These are phyloP conservation scores for Sinella curviseta DNA, from an alignment of 1,140 invertebrate species.

Conservation along the genomic window DNA sequence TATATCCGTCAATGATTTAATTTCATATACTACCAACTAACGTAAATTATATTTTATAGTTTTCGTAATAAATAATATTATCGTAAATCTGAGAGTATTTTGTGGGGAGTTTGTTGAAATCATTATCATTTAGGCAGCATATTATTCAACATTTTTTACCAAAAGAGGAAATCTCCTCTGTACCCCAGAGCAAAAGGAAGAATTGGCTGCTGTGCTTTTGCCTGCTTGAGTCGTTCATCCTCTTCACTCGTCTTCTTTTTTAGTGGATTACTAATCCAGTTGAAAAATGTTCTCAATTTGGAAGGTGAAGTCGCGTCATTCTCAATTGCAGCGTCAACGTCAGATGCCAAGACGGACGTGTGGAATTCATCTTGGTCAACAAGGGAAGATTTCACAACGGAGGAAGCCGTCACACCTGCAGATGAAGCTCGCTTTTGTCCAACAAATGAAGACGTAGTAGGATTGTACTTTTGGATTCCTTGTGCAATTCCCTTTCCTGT, in stretches of 20 bases:
- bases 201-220: slow-evolving; percentile 6
- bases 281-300: not conserved
- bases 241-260: not conserved
- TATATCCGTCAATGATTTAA: too few relatives aligned
- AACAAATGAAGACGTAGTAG: too few relatives aligned
- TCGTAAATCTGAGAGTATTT: too few relatives aligned
- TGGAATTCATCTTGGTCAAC: not conserved
- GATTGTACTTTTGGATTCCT: not conserved
- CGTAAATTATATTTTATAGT: too few relatives aligned
- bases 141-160: not conserved
- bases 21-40: too few relatives aligned
- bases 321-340: not conserved
- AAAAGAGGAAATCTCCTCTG: slow-evolving; percentile 1
- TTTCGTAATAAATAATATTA: too few relatives aligned
- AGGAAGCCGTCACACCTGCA: too few relatives aligned
- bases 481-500: not conserved
- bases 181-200: not conserved
- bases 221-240: not conserved
- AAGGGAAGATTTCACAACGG: too few relatives aligned
- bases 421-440: not conserved
- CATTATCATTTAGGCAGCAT: too few relatives aligned
- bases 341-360: not conserved
- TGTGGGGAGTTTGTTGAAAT: too few relatives aligned
- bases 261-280: not conserved
- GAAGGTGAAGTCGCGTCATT: not conserved